These are phyloP conservation scores for Oplegnathus fasciatus DNA, from an alignment of 2,113 vertebrate species.

Conservation along the genomic window DNA sequence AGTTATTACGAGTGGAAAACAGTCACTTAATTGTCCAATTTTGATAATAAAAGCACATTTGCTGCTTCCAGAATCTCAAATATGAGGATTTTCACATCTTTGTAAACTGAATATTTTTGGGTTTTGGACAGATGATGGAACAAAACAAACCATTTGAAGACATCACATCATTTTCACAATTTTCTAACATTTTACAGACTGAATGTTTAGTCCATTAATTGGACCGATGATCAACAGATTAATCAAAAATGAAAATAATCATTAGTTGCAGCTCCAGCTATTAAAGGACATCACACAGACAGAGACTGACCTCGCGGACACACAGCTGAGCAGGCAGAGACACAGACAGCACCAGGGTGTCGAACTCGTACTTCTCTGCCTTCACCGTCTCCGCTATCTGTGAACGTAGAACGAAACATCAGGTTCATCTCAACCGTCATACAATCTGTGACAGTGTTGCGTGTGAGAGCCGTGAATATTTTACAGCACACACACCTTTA, in stretches of 20 bases:
- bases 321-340: conserved; percentile 95
- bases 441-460: not conserved
- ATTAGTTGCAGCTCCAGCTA: not conserved
- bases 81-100: too few relatives aligned
- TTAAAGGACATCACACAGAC: not conserved
- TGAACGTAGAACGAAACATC: conserved; percentile 7
- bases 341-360: conserved; percentile 91
- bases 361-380: conserved; percentile 89
- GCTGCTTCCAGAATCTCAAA: too few relatives aligned
- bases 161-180: not conserved
- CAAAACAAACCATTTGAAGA: too few relatives aligned
- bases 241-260: not conserved
- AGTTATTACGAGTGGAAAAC: too few relatives aligned
- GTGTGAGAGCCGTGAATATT: too few relatives aligned
- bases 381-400: conserved; percentile 91
- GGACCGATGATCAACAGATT: not conserved
- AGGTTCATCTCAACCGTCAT: not conserved
- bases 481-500: conserved; percentile 84
- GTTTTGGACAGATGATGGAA: too few relatives aligned
- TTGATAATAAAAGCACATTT: too few relatives aligned
- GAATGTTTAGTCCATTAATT: not conserved
- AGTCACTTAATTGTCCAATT: too few relatives aligned
- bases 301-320: conserved; percentile 92
- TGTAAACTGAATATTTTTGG: too few relatives aligned
- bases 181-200: not conserved